Base-by-base conservation (phyloP, 2,888 invertebrate species). In the Brachyopa scutellaris region DNA sequence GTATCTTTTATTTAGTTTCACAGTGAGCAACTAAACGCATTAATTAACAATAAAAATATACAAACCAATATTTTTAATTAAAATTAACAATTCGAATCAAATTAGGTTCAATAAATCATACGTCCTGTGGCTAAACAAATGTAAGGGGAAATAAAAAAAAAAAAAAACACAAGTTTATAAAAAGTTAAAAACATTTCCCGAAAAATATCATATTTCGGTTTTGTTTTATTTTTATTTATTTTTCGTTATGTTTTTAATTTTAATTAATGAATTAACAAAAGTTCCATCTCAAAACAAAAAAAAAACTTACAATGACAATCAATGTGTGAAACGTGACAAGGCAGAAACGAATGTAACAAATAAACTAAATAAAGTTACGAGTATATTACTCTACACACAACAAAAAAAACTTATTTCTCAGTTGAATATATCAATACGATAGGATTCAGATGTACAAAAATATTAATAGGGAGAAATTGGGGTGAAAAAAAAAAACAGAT, bases 181-280 rank as follows among this genome's bases (percentile, higher is more conserved):
- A 53, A 53, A 29, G 8, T 15, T 29, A 9, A 49, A 29, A 29
- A 38, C 7, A 23, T 51, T 38, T 38, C 40, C 64, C 51, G 64
- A 40, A 51, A 64, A 40, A 19, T 49, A 64, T 64, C 38, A 29
- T 51, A 64, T 64, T 64, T 51, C 64, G 51, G 51, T 49, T 49
- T 8, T 47, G 9, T 13, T 36, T 62, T 36, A 7, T 38, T 36
- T 11, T 8, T 19, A 6, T 55, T 19, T n/a, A n/a, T n/a, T n/a
- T n/a, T n/a, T n/a, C n/a, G n/a, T n/a, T n/a, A n/a, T n/a, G n/a
- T 17, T 8, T 21, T 57, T 38, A 13, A 40, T 26, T 17, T 42
- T 42, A 11, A 45, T 45, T 33, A 26, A 47, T 26, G 7, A 15
- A 9, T 45, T 29, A 3, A 31, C 7, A 19, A 2, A 21, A 33